Conservation (phyloP, 2,888 invertebrate species). For the Diplolepis rosae region DNA sequence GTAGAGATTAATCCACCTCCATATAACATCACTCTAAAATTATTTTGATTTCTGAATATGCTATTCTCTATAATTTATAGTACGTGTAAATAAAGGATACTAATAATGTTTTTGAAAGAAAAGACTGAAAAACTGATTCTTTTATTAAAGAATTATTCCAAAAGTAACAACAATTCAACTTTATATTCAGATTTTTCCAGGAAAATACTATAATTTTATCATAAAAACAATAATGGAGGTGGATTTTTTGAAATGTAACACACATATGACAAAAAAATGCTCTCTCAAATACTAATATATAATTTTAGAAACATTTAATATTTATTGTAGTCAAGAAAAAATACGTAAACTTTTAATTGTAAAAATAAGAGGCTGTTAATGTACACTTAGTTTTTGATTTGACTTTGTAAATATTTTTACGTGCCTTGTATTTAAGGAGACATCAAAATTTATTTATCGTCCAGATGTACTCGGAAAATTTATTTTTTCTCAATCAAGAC, state of each 20-base stretch:
- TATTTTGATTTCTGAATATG: background rate
- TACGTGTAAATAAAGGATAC: background rate
- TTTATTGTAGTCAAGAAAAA: constrained; percentile 1
- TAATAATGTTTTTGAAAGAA: background rate
- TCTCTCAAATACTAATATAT: background rate
- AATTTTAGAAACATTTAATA: constrained; percentile 10
- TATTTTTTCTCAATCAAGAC: background rate
- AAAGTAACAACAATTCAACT: no score
- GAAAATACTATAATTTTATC: no score
- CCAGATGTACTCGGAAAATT: background rate
- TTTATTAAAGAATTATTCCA: no score
- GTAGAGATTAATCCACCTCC: background rate
- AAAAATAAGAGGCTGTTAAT: constrained; percentile 28
- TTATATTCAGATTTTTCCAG: no score
- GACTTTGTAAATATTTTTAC: no score
- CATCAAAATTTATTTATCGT: constrained; percentile 11
- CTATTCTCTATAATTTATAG: background rate
- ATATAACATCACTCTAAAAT: background rate
- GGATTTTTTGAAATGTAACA: no score
- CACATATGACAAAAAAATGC: background rate
- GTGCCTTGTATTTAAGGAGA: constrained; percentile 23
- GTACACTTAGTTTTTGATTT: no score
- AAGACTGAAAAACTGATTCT: no score
- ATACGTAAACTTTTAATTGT: background rate
- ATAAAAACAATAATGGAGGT: background rate